Evolutionary conservation across 2,888 invertebrate species (phyloP).

Genomic region (Apamea sordens): DNA sequence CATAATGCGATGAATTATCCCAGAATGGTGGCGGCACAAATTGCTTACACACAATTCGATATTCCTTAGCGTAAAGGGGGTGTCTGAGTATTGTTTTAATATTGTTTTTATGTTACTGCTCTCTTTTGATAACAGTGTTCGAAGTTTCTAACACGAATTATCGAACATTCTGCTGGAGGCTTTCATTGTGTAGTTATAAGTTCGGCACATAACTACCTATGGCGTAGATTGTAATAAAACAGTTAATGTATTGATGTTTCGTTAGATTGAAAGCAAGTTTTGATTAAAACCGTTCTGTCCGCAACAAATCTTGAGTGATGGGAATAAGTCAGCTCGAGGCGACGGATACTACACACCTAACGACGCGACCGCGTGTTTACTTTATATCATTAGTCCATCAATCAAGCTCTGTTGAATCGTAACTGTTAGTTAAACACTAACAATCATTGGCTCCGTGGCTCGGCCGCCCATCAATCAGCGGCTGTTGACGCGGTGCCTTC

Average conservation of each 20-base stretch:
- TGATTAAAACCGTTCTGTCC: slow-evolving; percentile 71
- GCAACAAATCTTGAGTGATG: slow-evolving; percentile 75
- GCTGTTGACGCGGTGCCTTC: slow-evolving; percentile 77
- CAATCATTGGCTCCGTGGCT: slow-evolving; percentile 82
- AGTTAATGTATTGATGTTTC: slow-evolving; percentile 68
- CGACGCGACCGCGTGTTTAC: slow-evolving; percentile 83
- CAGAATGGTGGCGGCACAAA: slow-evolving; percentile 56
- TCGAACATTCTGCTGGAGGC: slow-evolving; percentile 32
- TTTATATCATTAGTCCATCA: slow-evolving; percentile 90
- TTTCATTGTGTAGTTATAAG: slow-evolving; percentile 31
- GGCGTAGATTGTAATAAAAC: slow-evolving; percentile 51
- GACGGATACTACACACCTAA: slow-evolving; percentile 78
- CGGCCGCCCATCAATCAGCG: slow-evolving; percentile 86
- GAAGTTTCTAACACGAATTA: not conserved
- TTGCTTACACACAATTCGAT: slow-evolving; percentile 52
- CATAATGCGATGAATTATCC: slow-evolving; percentile 64
- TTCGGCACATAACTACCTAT: slow-evolving; percentile 34
- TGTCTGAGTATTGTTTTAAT: slow-evolving; percentile 45
- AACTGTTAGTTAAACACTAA: slow-evolving; percentile 89
- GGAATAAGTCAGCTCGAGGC: slow-evolving; percentile 77
- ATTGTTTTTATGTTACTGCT: slow-evolving; percentile 21
- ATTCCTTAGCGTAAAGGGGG: slow-evolving; percentile 35
- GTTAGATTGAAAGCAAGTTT: slow-evolving; percentile 68
- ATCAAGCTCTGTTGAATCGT: slow-evolving; percentile 88
- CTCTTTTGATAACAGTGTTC: not conserved